Base-by-base conservation (phyloP, 2,113 vertebrate genomes). In the Thomomys bottae region DNA sequence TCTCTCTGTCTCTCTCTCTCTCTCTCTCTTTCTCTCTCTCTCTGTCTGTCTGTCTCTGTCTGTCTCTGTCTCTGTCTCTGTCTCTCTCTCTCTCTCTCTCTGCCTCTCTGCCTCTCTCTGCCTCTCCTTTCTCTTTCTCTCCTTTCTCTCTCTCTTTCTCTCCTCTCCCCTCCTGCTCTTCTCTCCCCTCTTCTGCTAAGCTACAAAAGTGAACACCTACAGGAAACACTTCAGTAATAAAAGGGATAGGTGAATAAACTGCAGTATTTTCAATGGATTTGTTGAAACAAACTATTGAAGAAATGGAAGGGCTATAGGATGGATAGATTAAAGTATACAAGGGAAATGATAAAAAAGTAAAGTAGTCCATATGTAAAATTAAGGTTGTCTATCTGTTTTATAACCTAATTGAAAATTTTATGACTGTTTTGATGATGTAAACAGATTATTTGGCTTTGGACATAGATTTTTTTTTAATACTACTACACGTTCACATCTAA, bases 331-430 rank as follows among this genome's bases (percentile, higher is more conserved):
- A 38, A 38, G 57, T 5, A 93, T 23, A 63, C 3, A 57, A 45
- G 63, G 23, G 67, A 78, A 64, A 78, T 68, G 17, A 90, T 30
- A 3, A 82, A 64, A 86, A 83, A 70, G 2, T 28, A 59, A 91
- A 59, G 5, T 24, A 45, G 18, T 12, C 40, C 54, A 21, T 32
- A 36, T 70, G 6, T 54, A 72, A 49, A 93, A 76, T 84, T 2
- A 59, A 84, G 67, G 28, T 36, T 30, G 23, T 49, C 42, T 61
- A 66, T 14, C 28, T 54, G 4, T 54, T 17, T 54, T 54, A 54
- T 12, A 54, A 54, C 49, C 49, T 54, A 54, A 15, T 54, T 54
- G 49, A 54, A 54, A 54, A 4, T 14, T 2, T 15, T 12, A 54
- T 54, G 49, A 54, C 18, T 54, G 18, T 54, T 72, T 63, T 72